These are phyloP conservation scores for Hyphantria cunea DNA, from an alignment of 1,140 invertebrate species.

Conservation along the genomic window DNA sequence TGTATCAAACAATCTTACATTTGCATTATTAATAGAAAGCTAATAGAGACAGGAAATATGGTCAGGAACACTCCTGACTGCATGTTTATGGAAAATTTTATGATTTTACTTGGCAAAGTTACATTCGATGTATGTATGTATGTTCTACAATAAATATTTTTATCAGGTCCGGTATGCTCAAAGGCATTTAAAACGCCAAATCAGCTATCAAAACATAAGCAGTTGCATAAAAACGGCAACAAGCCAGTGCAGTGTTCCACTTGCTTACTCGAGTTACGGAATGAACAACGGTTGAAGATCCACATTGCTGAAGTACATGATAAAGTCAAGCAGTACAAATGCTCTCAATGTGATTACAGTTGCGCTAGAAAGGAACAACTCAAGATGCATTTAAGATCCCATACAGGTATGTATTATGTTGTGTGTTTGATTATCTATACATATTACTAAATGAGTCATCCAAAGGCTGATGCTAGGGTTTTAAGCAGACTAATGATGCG, in stretches of 20 bases:
- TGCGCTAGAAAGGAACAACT: slow-evolving; percentile 84
- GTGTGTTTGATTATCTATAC: too few species aligned
- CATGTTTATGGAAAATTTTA: too few species aligned
- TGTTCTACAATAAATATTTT: too few species aligned
- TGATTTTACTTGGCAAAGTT: too few species aligned
- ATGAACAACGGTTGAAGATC: slow-evolving; percentile 82
- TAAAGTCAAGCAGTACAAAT: slow-evolving; percentile 87
- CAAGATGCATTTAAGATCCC: slow-evolving; percentile 88
- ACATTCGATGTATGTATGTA: too few species aligned
- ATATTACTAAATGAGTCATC: too few species aligned
- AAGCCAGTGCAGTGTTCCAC: slow-evolving; percentile 80
- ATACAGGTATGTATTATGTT: slow-evolving; percentile 82
- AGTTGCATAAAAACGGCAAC: slow-evolving; percentile 82
- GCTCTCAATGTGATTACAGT: slow-evolving; percentile 87
- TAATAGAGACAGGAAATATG: too few species aligned
- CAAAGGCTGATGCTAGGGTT: too few species aligned
- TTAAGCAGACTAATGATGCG: too few species aligned
- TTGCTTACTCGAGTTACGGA: slow-evolving; percentile 84
- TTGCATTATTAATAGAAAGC: too few species aligned
- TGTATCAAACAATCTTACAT: too few species aligned
- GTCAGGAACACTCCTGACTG: too few species aligned
- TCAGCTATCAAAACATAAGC: slow-evolving; percentile 86
- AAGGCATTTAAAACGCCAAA: slow-evolving; percentile 90
- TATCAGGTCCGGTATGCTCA: slow-evolving; percentile 82
- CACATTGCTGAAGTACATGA: slow-evolving; percentile 86